A percentile compares a stretch with the other conserved stretches of the same genome.
phyloP scores from a whole-genome alignment of 2,888 invertebrate genomes.

The Artemia sinica region DNA sequence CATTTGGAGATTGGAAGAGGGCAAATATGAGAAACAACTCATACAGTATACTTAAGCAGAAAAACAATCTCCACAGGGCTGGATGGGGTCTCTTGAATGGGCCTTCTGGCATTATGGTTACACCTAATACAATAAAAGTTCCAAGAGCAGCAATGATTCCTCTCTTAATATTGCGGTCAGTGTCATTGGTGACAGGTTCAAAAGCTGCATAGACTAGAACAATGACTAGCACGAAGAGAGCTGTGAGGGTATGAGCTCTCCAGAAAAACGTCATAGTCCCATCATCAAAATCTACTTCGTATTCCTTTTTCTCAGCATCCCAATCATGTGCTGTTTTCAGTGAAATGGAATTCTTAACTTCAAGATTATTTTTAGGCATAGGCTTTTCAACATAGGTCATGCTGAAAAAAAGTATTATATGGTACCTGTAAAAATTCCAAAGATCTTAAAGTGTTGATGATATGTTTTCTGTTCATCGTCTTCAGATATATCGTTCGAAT shows the following conservation, averaged over 20 bases:
- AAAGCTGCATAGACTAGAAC: slow-evolving; percentile 37
- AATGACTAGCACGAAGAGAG: slow-evolving; percentile 34
- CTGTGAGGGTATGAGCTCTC: slow-evolving; percentile 38
- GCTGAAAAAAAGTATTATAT: too few relatives aligned
- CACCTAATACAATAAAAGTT: slow-evolving; percentile 37
- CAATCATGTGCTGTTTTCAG: slow-evolving; percentile 13
- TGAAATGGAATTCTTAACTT: too few relatives aligned
- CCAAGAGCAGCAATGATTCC: slow-evolving; percentile 36
- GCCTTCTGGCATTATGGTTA: slow-evolving; percentile 40
- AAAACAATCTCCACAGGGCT: slow-evolving; percentile 38
- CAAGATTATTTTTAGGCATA: too few relatives aligned
- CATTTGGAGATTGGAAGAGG: slow-evolving; percentile 34
- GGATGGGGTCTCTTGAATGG: slow-evolving; percentile 40
- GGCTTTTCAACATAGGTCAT: too few relatives aligned
- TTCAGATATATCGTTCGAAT: too few relatives aligned
- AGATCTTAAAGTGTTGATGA: too few relatives aligned
- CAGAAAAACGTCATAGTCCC: slow-evolving; percentile 38
- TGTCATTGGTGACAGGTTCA: slow-evolving; percentile 32
- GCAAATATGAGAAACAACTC: slow-evolving; percentile 38
- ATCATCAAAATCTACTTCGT: slow-evolving; percentile 32
- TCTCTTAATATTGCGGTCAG: slow-evolving; percentile 37
- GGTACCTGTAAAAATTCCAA: too few relatives aligned
- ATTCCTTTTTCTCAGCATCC: slow-evolving; percentile 1
- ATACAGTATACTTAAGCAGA: slow-evolving; percentile 38
- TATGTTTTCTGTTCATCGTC: too few relatives aligned